Evolutionary conservation across 2,113 vertebrate species (phyloP), one percentile per base, ranked within the genome.

Genomic region (Lepisosteus oculatus): DNA sequence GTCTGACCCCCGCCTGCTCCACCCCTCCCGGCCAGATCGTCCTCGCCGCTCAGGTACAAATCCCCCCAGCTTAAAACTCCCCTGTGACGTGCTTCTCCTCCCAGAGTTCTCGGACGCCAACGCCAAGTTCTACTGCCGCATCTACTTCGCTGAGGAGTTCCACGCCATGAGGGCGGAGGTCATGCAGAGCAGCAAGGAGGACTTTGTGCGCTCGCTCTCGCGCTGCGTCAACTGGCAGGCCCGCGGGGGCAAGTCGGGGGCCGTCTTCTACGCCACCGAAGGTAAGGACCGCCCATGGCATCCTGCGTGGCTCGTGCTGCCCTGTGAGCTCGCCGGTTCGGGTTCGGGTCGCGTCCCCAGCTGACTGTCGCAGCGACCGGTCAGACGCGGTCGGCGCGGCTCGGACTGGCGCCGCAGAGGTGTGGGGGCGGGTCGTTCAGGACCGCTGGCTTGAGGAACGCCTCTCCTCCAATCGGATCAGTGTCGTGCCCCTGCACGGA

Each of bases 221-320:
- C 97, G 97, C 84, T 99, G 97, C 0, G 92, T 95, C 29, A 97
- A 97, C 74, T 99, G 97, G 97, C 97, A 99, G 80, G 97, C 97
- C 11, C 91, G 97, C 0, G 97, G 97, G 0, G 97, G 97, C 14
- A 99, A 99, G 61, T 99, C 97, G 0, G 97, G 97, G 73, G 97
- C 97, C 0, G 95, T 96, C 0, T 99, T 99, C 86, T 99, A 99
- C 12, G 97, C 96, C 9, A 99, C 97, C 0, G 96, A 98, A 88
- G 97, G 97, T 94, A 76, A 75, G 3, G 62, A 61, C 8, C 43
- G 14, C 3, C 54, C 67, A 2, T 41, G 42, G 9, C 43, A 15
- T 62, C 13, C 15, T 8, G 14, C 14, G 6, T 3, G 29, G 65
- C 14, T 2, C 43, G 44, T 13, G 44, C 56, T 71, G 44, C 55